Evolutionary conservation across 2,797 vertebrate species (phyloP).

Genomic region (Pygocentrus nattereri): DNA sequence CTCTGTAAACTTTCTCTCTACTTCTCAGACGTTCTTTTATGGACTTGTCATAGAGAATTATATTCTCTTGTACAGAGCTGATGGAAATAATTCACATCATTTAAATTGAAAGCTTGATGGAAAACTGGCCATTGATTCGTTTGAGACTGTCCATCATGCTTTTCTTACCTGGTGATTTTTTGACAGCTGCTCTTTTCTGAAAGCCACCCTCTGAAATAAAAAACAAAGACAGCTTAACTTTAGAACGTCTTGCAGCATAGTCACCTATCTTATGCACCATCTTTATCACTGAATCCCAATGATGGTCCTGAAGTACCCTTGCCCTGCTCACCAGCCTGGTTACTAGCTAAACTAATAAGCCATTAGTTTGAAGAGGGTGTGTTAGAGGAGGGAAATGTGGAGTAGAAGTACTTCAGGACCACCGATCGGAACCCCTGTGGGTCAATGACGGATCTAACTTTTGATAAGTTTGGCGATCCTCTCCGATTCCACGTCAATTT

Average conservation of each 20-base stretch:
- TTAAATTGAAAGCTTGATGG: too few relatives aligned
- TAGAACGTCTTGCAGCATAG: not conserved
- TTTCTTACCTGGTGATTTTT: constrained; percentile 51
- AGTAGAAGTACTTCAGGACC: not conserved
- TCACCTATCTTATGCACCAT: not conserved
- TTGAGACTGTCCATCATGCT: not conserved
- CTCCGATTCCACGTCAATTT: constrained; percentile 74
- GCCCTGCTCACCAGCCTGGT: not conserved
- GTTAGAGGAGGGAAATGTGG: not conserved
- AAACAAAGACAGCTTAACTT: not conserved
- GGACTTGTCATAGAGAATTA: not conserved
- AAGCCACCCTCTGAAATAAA: constrained; percentile 49
- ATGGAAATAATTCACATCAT: too few relatives aligned
- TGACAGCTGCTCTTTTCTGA: constrained; percentile 41
- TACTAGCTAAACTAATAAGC: too few relatives aligned
- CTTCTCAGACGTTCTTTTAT: not conserved
- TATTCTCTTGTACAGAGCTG: not conserved
- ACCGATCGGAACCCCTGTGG: not conserved
- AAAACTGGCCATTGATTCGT: too few relatives aligned
- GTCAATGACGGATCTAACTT: constrained; percentile 61
- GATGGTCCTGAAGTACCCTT: not conserved
- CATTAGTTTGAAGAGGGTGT: not conserved
- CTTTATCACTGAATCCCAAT: not conserved
- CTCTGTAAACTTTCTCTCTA: too few relatives aligned
- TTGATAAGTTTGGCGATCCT: constrained; percentile 79